phyloP scores from a whole-genome alignment of 2,113 vertebrate genomes.

The Notothenia rossii region DNA sequence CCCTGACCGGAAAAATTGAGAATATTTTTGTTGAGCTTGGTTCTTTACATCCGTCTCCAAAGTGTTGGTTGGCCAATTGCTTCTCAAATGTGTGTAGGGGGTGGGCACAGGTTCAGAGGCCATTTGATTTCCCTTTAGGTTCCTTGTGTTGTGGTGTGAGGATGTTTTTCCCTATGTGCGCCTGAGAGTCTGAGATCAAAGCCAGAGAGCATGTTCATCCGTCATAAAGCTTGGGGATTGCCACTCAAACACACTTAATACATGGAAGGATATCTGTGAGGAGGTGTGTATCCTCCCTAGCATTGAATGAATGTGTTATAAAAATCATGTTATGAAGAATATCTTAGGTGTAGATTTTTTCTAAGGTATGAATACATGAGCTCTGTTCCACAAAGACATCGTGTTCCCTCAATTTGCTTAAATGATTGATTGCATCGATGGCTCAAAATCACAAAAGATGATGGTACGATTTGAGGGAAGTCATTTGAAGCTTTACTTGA shows the following conservation, averaged over 20 bases:
- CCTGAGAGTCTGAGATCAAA: slow-evolving; percentile 37
- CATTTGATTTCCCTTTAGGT: slow-evolving; percentile 35
- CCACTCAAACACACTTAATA: slow-evolving; percentile 40
- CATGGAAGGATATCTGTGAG: slow-evolving; percentile 18
- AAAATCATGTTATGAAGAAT: slow-evolving; percentile 48
- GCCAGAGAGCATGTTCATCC: slow-evolving; percentile 31
- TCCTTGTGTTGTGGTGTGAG: slow-evolving; percentile 15
- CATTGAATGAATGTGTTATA: slow-evolving; percentile 35
- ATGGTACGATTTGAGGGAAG: slow-evolving; percentile 25
- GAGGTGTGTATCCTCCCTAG: not conserved
- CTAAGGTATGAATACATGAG: slow-evolving; percentile 41
- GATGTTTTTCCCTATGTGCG: slow-evolving; percentile 22
- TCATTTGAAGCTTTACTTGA: slow-evolving; percentile 30
- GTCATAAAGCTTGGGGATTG: slow-evolving; percentile 37
- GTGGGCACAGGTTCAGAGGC: slow-evolving; percentile 7
- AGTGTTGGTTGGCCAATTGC: slow-evolving; percentile 15
- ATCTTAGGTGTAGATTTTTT: slow-evolving; percentile 15
- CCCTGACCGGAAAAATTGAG: slow-evolving; percentile 9
- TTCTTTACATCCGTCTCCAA: slow-evolving; percentile 15
- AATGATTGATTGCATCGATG: slow-evolving; percentile 51
- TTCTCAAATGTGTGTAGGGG: slow-evolving; percentile 36
- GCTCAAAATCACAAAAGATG: slow-evolving; percentile 57
- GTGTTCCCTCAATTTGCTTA: slow-evolving; percentile 25
- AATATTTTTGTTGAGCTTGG: not conserved
- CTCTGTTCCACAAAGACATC: slow-evolving; percentile 36